Base-by-base conservation (phyloP, 2,113 vertebrate genomes). In the Myiozetetes cayanensis region DNA sequence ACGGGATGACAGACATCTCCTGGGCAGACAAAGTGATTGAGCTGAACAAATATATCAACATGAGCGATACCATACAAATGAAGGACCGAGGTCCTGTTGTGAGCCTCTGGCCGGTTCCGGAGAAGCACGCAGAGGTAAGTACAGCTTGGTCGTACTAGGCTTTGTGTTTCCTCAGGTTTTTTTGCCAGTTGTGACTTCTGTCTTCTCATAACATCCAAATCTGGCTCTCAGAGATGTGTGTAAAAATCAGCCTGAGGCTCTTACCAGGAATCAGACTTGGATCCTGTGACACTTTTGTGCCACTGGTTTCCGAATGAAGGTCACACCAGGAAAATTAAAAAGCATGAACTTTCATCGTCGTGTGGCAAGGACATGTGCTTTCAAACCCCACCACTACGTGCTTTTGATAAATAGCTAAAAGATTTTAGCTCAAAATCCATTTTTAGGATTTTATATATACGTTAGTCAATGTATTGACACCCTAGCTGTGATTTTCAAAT, bases 11-110 rank as follows among this genome's bases (percentile, higher is more conserved):
- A 2, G 98, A 98, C 50, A 97, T 99, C 86, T 96, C 97, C 78
- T 99, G 99, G 99, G 98, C 97, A 81, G 98, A 99, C 71, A 99
- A 98, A 96, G 98, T 99, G 65, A 99, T 99, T 8, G 99, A 99
- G 87, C 96, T 99, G 84, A 97, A 98, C 41, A 96, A 98, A 8
- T 98, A 98, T 30, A 98, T 99, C 95, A 98, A 97, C 90, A 98
- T 99, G 98, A 97, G 84, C 0, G 97, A 98, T 58, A 97, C 98
- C 44, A 92, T 98, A 90, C 99, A 99, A 96, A 97, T 98, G 94
- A 99, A 99, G 97, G 99, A 99, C 97, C 97, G 98, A 76, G 99
- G 99, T 35, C 97, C 99, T 4, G 98, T 99, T 12, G 98, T 99
- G 88, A 99, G 98, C 96, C 97, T 99, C 52, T 99, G 99, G 99